Evolutionary conservation across 2,797 vertebrate species (phyloP).

Genomic region (Ispidina picta): DNA sequence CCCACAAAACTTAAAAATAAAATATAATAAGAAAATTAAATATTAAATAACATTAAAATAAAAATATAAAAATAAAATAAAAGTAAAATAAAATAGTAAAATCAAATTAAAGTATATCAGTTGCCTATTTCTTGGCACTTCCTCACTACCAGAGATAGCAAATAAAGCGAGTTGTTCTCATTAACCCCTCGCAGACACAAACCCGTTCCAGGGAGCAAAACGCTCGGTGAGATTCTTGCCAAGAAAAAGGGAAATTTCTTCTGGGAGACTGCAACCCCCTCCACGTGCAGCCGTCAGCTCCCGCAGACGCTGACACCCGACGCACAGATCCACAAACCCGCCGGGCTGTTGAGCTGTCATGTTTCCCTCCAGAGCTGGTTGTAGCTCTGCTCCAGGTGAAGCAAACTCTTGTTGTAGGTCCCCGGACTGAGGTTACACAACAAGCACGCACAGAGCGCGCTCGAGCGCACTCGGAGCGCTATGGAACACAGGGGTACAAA

Average conservation of each 20-base stretch:
- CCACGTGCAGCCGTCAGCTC: neutral
- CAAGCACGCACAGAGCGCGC: neutral
- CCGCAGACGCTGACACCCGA: neutral
- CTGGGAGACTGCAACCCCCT: conserved; percentile 1
- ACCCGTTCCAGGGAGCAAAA: neutral
- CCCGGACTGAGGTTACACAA: neutral
- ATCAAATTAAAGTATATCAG: neutral
- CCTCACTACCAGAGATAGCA: neutral
- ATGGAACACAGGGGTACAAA: neutral
- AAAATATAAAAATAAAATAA: too few species aligned
- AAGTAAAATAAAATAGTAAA: neutral
- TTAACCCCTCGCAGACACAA: neutral
- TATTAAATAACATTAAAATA: too few species aligned
- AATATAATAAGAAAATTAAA: too few species aligned
- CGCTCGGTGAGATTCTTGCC: neutral
- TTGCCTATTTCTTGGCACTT: neutral
- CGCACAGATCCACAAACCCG: rapidly evolving
- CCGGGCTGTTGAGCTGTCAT: neutral
- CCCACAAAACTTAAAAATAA: too few species aligned
- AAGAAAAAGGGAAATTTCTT: conserved; percentile 3
- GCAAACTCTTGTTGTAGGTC: neutral
- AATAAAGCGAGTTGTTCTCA: neutral
- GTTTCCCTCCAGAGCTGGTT: neutral
- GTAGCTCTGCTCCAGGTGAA: neutral
- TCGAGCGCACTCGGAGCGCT: rapidly evolving